Evolutionary conservation across 2,797 vertebrate genomes (phyloP).

Genomic region (Masticophis lateralis): DNA sequence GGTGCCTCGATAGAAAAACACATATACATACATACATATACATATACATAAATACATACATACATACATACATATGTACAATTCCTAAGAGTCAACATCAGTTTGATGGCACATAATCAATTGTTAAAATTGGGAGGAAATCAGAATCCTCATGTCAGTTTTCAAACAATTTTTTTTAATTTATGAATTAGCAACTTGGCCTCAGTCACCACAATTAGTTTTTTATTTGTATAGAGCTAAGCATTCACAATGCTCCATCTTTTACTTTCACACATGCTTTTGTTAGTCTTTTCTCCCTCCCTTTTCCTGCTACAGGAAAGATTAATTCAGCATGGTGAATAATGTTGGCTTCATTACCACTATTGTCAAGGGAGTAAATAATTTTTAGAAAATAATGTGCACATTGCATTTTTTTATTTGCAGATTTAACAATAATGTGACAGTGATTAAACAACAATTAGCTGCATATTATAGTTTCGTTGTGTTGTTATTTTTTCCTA

Average conservation of each 20-base stretch:
- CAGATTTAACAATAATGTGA: background rate
- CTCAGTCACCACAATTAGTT: background rate
- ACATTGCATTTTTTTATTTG: background rate
- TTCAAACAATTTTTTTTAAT: background rate
- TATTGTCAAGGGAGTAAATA: conserved; percentile 19
- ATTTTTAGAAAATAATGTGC: background rate
- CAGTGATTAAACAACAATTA: conserved; percentile 27
- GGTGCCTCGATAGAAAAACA: no score
- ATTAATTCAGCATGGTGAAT: background rate
- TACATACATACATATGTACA: no score
- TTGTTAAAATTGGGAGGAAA: background rate
- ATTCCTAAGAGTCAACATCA: background rate
- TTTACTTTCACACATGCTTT: background rate
- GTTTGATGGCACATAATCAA: background rate
- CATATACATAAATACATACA: no score
- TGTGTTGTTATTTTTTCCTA: background rate
- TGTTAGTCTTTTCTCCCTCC: background rate
- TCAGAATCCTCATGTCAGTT: background rate
- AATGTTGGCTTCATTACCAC: conserved; percentile 5
- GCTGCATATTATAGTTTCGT: background rate
- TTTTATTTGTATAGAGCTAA: background rate
- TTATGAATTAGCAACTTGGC: background rate
- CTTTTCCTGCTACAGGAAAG: background rate
- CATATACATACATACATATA: no score
- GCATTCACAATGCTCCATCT: background rate